Base-by-base conservation (phyloP, 2,888 invertebrate genomes). In the Pachliopta kotzebuea region DNA sequence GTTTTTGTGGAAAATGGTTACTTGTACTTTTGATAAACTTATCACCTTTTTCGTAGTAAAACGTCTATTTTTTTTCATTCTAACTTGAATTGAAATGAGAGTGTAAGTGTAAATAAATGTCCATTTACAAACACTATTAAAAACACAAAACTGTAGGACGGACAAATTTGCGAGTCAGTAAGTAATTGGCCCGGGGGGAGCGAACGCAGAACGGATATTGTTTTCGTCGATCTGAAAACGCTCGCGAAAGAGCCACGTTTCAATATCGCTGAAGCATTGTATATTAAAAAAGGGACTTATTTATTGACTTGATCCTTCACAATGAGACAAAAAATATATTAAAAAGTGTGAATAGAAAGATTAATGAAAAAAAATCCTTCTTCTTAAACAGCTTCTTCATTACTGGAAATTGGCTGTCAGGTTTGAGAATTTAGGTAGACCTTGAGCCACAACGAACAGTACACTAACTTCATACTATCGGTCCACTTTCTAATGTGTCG, bases 141-240 rank as follows among this genome's bases (percentile, higher is more conserved):
- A 67, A 56, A 42, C 52, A 60, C 37, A 49, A 60, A 56, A 58
- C 56, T 26, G 54, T 42, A 54, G 31, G 53, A 58, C 57, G 29
- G 50, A 66, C 59, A 55, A 37, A 62, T 60, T 65, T 56, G 62
- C 53, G 24, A 55, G 49, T 29, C 65, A 57, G 52, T 57, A 61
- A 72, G 78, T 83, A 78, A 81, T 79, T 75, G 77, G 74, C 62
- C 63, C 66, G 60, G 63, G 66, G 65, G 66, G 68, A 66, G 67
- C 73, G 71, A 76, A 75, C 69, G 69, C 68, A 70, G 66, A 58
- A 42, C 78, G 80, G 79, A 81, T 84, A 84, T 85, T 84, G 80
- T 80, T 74, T 74, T 73, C 76, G 72, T 74, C 81, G 71, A 80
- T 75, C 79, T 69, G 70, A 73, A 79, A 80, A 76, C 71, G 69